Evolutionary conservation across 92 coral and sea anemone species (phyloP).

Genomic region (Zoanthus sansibaricus): DNA sequence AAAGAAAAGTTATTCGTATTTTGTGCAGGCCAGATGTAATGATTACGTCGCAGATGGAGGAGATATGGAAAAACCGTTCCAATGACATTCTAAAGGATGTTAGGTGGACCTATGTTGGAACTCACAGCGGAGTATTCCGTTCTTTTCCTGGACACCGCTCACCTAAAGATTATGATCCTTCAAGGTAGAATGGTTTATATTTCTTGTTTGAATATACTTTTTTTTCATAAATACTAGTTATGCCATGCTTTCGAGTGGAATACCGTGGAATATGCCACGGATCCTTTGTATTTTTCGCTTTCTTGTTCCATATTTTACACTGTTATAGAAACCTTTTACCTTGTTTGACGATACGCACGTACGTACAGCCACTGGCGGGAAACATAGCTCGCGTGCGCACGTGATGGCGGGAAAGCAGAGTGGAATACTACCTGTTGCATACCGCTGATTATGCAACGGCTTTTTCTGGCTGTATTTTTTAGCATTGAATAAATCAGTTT

Average conservation of each 20-base stretch:
- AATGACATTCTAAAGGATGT: slow-evolving; percentile 89
- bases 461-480: no score
- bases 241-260: not conserved
- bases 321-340: no score
- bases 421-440: no score
- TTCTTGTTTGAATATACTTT: not conserved
- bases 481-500: no score
- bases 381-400: no score
- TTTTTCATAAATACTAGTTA: no score
- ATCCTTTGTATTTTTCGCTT: no score
- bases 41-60: slow-evolving; percentile 90
- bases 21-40: slow-evolving; percentile 89
- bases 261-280: no score
- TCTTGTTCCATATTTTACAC: not conserved
- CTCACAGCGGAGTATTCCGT: slow-evolving; percentile 91
- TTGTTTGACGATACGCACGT: no score
- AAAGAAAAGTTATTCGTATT: not conserved
- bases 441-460: no score
- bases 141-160: slow-evolving; percentile 96
- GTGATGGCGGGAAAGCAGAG: no score
- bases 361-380: no score
- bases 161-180: slow-evolving; percentile 86
- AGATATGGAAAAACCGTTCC: slow-evolving; percentile 76
- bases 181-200: slow-evolving; percentile 68
- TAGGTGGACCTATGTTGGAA: slow-evolving; percentile 95